These are phyloP conservation scores for Burhinus bistriatus DNA, from an alignment of 2,113 vertebrate species.

Conservation along the genomic window DNA sequence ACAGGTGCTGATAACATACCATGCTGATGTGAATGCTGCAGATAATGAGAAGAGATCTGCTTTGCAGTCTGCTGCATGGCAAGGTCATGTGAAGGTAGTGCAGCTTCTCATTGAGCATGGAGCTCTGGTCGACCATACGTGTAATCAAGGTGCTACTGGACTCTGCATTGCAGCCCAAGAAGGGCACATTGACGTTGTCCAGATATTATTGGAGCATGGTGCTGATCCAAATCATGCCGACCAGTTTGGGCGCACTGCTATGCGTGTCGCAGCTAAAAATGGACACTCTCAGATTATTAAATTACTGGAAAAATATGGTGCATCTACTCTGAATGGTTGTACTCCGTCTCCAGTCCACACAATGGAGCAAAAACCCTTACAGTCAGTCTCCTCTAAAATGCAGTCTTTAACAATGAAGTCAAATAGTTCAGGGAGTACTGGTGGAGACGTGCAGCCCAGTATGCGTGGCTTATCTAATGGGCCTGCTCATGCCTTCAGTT, in stretches of 20 bases:
- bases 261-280: conserved; percentile 97
- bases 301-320: conserved; percentile 93
- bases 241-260: conserved; percentile 95
- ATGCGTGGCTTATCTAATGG: conserved; percentile 86
- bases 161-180: conserved; percentile 97
- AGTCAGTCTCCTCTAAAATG: conserved; percentile 84
- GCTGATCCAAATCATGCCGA: conserved; percentile 96
- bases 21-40: conserved; percentile 89
- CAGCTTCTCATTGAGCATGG: conserved; percentile 90
- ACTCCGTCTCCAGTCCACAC: conserved; percentile 94
- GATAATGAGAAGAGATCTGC: conserved; percentile 96
- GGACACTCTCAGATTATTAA: conserved; percentile 92
- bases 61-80: conserved; percentile 95
- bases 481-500: conserved; percentile 93
- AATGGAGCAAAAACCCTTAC: conserved; percentile 88
- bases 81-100: conserved; percentile 91
- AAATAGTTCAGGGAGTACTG: conserved; percentile 94
- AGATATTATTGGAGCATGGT: conserved; percentile 88
- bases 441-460: conserved; percentile 84
- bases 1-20: conserved; percentile 87
- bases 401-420: conserved; percentile 94
- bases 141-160: conserved; percentile 96
- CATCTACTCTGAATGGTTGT: conserved; percentile 87
- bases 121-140: conserved; percentile 91
- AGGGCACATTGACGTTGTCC: conserved; percentile 95